Evolutionary conservation across 2,797 vertebrate genomes (phyloP).

Genomic region (Lophius americanus): DNA sequence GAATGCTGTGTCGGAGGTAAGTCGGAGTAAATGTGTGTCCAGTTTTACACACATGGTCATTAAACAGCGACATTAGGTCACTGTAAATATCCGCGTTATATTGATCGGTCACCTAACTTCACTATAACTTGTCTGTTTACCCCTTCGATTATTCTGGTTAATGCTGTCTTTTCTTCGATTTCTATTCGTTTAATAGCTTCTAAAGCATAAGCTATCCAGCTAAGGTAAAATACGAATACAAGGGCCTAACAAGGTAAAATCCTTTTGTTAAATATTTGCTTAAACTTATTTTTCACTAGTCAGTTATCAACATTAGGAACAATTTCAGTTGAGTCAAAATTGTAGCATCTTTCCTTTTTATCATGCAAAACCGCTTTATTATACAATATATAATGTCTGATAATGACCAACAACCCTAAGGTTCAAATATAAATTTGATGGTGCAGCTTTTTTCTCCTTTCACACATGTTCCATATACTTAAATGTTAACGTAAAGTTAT

Average conservation of each 20-base stretch:
- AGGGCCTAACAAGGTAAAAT: background rate
- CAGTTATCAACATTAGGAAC: too few relatives aligned
- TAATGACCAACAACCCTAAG: too few relatives aligned
- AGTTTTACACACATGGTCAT: background rate
- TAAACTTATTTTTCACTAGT: too few relatives aligned
- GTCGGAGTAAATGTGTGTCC: background rate
- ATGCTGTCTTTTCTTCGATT: background rate
- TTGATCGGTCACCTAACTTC: background rate
- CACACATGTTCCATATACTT: too few relatives aligned
- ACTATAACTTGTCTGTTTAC: background rate
- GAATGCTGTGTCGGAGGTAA: slow-evolving; percentile 72
- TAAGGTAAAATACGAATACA: background rate
- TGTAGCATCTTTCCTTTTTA: too few relatives aligned
- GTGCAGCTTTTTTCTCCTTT: too few relatives aligned
- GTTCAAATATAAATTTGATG: too few relatives aligned
- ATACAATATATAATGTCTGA: too few relatives aligned
- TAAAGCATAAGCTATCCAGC: accelerated
- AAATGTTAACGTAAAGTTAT: too few relatives aligned
- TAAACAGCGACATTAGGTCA: slow-evolving; percentile 5
- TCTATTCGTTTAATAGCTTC: too few relatives aligned
- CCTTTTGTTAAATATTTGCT: background rate
- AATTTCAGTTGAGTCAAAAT: too few relatives aligned
- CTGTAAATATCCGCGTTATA: background rate
- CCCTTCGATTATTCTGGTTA: background rate
- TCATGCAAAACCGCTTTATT: too few relatives aligned